phyloP scores from a whole-genome alignment of 2,888 invertebrate genomes.

The Scelioninae gen. 2 region DNA sequence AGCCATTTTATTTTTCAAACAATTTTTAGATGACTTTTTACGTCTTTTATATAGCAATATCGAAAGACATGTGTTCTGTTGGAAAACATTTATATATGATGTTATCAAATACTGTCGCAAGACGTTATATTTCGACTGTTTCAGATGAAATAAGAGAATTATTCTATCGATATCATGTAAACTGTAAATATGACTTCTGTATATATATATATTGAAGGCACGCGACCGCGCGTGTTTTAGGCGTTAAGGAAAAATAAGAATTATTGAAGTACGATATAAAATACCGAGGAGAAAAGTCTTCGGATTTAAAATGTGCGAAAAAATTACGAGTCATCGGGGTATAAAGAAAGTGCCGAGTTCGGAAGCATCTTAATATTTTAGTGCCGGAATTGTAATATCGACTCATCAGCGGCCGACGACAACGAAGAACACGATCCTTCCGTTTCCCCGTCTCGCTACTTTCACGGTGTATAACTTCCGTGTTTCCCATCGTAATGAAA shows the following conservation, averaged over 20 bases:
- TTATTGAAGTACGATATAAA: conserved; percentile 33
- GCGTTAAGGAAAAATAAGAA: conserved; percentile 45
- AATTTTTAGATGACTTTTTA: conserved; percentile 46
- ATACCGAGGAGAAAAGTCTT: conserved; percentile 38
- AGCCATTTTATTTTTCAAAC: conserved; percentile 26
- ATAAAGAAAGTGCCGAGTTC: conserved; percentile 33
- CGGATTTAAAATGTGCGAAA: conserved; percentile 33
- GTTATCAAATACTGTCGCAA: conserved; percentile 55
- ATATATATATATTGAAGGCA: conserved; percentile 44
- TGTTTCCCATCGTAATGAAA: conserved; percentile 3
- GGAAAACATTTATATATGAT: conserved; percentile 53
- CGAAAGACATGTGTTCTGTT: conserved; percentile 44
- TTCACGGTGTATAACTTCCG: background rate
- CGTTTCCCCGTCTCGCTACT: background rate
- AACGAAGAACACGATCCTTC: background rate
- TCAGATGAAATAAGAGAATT: conserved; percentile 47
- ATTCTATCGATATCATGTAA: conserved; percentile 52
- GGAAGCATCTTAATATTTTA: conserved; percentile 44
- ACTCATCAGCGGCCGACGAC: background rate
- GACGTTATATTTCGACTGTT: conserved; percentile 54
- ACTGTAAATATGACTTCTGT: conserved; percentile 55
- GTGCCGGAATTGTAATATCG: conserved; percentile 5
- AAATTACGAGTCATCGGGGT: conserved; percentile 13
- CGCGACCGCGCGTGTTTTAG: conserved; percentile 31
- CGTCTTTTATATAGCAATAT: conserved; percentile 46